phyloP scores from a whole-genome alignment of 2,113 vertebrate species.

The Callipepla californica region DNA sequence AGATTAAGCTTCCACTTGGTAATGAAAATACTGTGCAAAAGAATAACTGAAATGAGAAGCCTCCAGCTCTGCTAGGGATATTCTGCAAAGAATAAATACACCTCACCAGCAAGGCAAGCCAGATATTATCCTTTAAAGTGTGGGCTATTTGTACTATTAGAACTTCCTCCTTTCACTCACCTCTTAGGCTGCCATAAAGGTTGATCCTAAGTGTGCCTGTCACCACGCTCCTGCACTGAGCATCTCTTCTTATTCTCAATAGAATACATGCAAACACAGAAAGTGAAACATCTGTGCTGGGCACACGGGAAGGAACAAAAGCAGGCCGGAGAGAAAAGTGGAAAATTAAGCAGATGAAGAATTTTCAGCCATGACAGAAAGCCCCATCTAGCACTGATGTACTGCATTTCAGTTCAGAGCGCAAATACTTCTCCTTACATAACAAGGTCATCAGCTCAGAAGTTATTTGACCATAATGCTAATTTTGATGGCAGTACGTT shows the following conservation, averaged over 20 bases:
- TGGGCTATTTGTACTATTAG: background rate
- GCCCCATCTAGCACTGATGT: background rate
- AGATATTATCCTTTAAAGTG: slow-evolving; percentile 14
- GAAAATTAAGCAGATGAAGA: background rate
- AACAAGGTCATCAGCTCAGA: background rate
- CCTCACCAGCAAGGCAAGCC: slow-evolving; percentile 28
- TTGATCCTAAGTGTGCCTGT: background rate
- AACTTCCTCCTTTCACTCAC: background rate
- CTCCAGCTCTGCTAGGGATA: background rate
- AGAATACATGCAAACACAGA: background rate
- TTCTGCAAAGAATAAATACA: background rate
- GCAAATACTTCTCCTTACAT: background rate
- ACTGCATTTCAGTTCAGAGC: background rate
- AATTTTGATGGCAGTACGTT: slow-evolving; percentile 33
- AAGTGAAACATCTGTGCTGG: background rate
- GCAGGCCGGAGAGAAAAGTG: background rate
- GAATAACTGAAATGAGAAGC: background rate
- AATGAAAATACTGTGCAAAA: slow-evolving; percentile 14
- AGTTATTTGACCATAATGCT: slow-evolving; percentile 6
- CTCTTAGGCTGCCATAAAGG: background rate
- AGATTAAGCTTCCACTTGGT: background rate
- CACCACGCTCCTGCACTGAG: background rate
- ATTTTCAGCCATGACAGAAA: background rate
- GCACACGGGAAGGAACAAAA: background rate
- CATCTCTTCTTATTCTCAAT: background rate